Evolutionary conservation across 2,888 invertebrate species (phyloP), one percentile per base, ranked within the genome.

Genomic region (Emmelina monodactyla): DNA sequence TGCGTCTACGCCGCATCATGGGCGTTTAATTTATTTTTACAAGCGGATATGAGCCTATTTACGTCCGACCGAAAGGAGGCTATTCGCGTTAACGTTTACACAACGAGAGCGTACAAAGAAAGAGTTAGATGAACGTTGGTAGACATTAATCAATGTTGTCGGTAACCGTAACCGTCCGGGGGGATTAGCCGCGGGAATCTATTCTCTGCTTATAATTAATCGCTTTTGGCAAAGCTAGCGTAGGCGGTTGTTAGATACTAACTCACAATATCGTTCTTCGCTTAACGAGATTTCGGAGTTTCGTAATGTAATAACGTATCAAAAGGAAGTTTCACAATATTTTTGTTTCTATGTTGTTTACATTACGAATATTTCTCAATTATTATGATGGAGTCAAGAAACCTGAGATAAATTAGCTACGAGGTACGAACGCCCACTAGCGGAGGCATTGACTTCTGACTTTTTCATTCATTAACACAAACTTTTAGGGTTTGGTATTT

Each of bases 201-300:
- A 73, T 78, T 75, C 73, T 73, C 63, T 57, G 59, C 54, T 50
- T 46, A 64, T 76, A 76, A 79, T 76, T 76, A 75, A 79, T 79
- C 69, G 76, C 72, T 71, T 76, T 78, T 76, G 78, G 76, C 76
- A 72, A n/a, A 73, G 67, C 64, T 69, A 67, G 66, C 66, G 67
- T 60, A 54, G 44, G 40, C 47, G 60, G 60, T 55, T 58, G 47
- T 58, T 53, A 55, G 55, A 12, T 4, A 19, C n/a, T 11, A 10
- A 25, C 25, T 25, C n/a, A 7, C 6, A 25, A 10, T 7, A 25
- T n/a, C 25, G 6, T 25, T 25, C 25, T 11, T 11, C 11, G 11
- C 25, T 25, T 25, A n/a, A 25, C n/a, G 11, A 25, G 25, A 25
- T 25, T 25, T 25, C 4, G 11, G 25, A 11, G 11, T 25, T 25